These are phyloP conservation scores for Zeus faber DNA, from an alignment of 2,113 vertebrate species.

Conservation along the genomic window DNA sequence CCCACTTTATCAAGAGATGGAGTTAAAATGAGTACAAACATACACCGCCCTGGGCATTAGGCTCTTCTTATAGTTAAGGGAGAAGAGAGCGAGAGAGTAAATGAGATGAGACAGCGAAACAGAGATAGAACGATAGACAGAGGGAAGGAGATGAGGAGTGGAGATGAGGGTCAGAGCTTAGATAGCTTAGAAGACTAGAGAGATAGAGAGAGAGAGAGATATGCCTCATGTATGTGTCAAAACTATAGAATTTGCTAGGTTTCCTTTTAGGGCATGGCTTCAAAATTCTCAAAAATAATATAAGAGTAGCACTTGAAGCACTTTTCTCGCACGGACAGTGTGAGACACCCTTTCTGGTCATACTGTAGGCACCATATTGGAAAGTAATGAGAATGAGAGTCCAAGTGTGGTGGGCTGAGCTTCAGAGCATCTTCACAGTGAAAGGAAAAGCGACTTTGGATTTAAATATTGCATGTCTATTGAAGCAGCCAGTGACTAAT, in stretches of 20 bases:
- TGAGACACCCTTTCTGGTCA: conserved; percentile 34
- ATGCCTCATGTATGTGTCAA: conserved; percentile 25
- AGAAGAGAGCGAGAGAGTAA: not conserved
- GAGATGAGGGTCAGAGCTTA: too few relatives aligned
- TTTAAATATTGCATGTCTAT: conserved; percentile 70
- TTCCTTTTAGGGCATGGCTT: conserved; percentile 57
- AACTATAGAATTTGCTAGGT: conserved; percentile 24
- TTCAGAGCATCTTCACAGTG: conserved; percentile 62
- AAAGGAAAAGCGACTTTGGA: conserved; percentile 69
- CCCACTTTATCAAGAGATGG: conserved; percentile 22
- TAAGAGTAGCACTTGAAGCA: conserved; percentile 42
- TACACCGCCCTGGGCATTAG: conserved; percentile 31
- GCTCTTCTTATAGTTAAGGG: not conserved
- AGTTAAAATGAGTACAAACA: conserved; percentile 26
- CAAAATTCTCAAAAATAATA: conserved; percentile 50
- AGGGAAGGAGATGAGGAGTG: too few relatives aligned
- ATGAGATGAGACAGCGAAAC: too few relatives aligned
- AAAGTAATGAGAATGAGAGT: conserved; percentile 32
- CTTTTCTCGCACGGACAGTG: conserved; percentile 31
- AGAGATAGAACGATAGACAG: too few relatives aligned
- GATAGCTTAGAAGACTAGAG: not conserved
- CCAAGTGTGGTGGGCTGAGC: conserved; percentile 36
- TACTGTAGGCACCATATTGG: conserved; percentile 47
- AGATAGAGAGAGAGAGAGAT: not conserved
- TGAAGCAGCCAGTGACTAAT: conserved; percentile 52